A percentile compares a stretch with the other conserved stretches of the same genome.
Conservation (phyloP, 2,888 invertebrate species). For the Eumerus sabulonum region DNA sequence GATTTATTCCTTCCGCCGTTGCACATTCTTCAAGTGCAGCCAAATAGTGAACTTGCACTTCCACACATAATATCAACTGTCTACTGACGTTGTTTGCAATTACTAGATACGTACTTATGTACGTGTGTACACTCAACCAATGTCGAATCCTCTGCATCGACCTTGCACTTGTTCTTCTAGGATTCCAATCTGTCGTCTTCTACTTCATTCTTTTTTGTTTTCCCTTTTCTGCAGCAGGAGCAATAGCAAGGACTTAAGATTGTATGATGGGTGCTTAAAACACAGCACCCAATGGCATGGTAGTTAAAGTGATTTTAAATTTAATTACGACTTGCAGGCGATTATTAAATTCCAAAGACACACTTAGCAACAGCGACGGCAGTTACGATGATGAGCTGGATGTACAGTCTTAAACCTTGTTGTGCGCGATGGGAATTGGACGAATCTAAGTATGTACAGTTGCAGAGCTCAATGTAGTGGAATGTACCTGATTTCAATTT, state of each 20-base stretch:
- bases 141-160: slow-evolving; percentile 36
- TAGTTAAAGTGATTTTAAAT: slow-evolving; percentile 60
- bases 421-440: background rate
- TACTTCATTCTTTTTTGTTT: background rate
- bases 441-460: background rate
- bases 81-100: slow-evolving; percentile 46
- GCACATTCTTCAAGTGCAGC: background rate
- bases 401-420: too few species aligned
- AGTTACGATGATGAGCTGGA: background rate
- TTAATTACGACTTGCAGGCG: slow-evolving; percentile 47
- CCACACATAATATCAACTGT: slow-evolving; percentile 19
- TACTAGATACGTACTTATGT: slow-evolving; percentile 9
- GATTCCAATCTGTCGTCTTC: slow-evolving; percentile 44
- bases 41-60: background rate
- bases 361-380: too few species aligned
- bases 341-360: slow-evolving; percentile 51
- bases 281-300: slow-evolving; percentile 42
- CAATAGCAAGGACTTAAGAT: background rate
- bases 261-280: slow-evolving; percentile 43
- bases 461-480: too few species aligned
- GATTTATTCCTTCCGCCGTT: background rate
- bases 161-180: slow-evolving; percentile 63
- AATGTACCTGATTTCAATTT: too few species aligned
- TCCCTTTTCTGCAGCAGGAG: too few species aligned
- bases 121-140: too few species aligned